phyloP scores from a whole-genome alignment of 1,140 invertebrate genomes.

The Pogonognathellus flavescens region DNA sequence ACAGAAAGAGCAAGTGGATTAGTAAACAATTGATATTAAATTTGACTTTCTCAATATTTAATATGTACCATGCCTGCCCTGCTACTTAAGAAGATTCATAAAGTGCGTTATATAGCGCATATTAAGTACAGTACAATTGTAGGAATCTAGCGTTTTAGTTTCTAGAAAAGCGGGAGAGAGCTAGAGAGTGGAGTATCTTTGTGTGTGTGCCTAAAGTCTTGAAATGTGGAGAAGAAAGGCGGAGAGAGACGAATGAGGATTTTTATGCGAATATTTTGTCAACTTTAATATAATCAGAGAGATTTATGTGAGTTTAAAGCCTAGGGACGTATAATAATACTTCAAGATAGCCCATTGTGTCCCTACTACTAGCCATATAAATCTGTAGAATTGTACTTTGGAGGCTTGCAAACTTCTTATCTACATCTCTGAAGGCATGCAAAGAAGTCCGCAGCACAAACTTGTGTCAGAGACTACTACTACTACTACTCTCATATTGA shows the following conservation, averaged over 20 bases:
- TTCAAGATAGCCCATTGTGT: constrained; percentile 23
- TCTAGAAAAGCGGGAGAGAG: not conserved
- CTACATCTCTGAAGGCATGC: constrained; percentile 24
- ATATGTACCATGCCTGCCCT: too few species aligned
- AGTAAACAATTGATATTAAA: too few species aligned
- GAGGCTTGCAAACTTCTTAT: constrained; percentile 23
- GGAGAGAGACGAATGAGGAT: constrained; percentile 30
- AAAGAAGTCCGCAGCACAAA: constrained; percentile 11
- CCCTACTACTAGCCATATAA: not conserved
- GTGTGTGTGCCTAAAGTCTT: not conserved
- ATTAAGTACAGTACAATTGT: not conserved
- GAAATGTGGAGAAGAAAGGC: not conserved
- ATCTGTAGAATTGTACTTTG: constrained; percentile 27
- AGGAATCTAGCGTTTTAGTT: not conserved
- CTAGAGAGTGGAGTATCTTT: not conserved
- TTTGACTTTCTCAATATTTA: too few species aligned
- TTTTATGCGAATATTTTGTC: constrained; percentile 34
- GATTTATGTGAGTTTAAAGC: constrained; percentile 23
- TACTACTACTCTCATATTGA: not conserved
- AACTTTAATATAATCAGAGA: constrained; percentile 36
- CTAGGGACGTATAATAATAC: constrained; percentile 23
- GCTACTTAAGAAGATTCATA: too few species aligned
- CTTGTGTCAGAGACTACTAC: not conserved
- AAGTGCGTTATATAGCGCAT: not conserved
- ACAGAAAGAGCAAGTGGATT: too few species aligned